A percentile compares a stretch with the other conserved stretches of the same genome.
phyloP scores from a whole-genome alignment of 1,140 invertebrate genomes.

The Dryas iulia region DNA sequence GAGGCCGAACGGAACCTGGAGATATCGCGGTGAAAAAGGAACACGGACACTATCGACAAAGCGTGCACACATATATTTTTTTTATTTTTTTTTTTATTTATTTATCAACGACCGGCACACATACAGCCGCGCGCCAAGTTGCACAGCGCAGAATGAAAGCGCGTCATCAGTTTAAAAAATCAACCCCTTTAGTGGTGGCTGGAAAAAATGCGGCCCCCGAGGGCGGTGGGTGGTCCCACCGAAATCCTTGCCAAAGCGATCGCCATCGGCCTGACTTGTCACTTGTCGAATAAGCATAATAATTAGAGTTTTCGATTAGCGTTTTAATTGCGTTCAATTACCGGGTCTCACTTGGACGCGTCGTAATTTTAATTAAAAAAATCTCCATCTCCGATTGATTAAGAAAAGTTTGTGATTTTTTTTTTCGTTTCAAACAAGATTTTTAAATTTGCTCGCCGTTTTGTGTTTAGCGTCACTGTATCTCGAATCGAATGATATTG shows the following conservation, averaged over 20 bases:
- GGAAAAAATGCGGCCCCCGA: slow-evolving; percentile 69
- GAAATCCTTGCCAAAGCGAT: slow-evolving; percentile 78
- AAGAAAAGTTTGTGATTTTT: not conserved
- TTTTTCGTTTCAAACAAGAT: not conserved
- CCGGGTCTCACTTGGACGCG: not conserved
- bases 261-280: slow-evolving; percentile 72
- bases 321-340: slow-evolving; percentile 48
- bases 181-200: slow-evolving; percentile 78
- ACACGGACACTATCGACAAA: slow-evolving; percentile 70
- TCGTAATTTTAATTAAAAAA: slow-evolving; percentile 17
- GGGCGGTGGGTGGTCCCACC: slow-evolving; percentile 61
- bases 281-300: slow-evolving; percentile 78
- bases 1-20: slow-evolving; percentile 49
- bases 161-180: slow-evolving; percentile 82
- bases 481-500: no score
- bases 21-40: slow-evolving; percentile 64
- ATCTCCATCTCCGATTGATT: not conserved
- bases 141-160: slow-evolving; percentile 80
- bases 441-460: no score
- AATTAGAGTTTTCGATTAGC: slow-evolving; percentile 76
- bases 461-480: no score
- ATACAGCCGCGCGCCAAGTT: slow-evolving; percentile 75
- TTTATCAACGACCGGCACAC: slow-evolving; percentile 70
- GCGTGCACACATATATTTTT: slow-evolving; percentile 56
- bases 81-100: slow-evolving; percentile 70